Conservation (phyloP, 2,113 vertebrate species). For the Scopus umbretta region DNA sequence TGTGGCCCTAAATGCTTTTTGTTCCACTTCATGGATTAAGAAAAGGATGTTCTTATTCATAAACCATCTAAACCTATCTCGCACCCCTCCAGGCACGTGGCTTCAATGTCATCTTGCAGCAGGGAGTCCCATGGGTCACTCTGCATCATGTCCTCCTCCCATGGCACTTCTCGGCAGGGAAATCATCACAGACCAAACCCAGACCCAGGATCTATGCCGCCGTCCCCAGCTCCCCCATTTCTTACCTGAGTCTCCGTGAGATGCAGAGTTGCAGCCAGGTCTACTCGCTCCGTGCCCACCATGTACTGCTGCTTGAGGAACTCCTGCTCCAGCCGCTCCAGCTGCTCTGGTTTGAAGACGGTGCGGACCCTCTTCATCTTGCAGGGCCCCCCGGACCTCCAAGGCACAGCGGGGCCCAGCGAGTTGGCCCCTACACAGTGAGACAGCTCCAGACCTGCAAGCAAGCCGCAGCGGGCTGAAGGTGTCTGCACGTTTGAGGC, state of each 20-base stretch:
- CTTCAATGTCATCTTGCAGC: background rate
- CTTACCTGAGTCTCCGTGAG: slow-evolving; percentile 79
- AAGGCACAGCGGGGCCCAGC: background rate
- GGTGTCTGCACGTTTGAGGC: background rate
- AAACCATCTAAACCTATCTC: background rate
- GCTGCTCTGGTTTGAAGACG: slow-evolving; percentile 75
- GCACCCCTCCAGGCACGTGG: background rate
- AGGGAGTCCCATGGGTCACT: rapidly evolving
- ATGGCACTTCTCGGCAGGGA: rapidly evolving
- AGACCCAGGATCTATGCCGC: background rate
- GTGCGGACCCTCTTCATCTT: slow-evolving; percentile 75
- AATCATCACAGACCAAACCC: background rate
- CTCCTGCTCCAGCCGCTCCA: slow-evolving; percentile 74
- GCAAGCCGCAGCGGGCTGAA: background rate
- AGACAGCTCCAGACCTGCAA: slow-evolving; percentile 56
- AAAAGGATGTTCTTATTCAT: background rate
- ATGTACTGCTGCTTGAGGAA: slow-evolving; percentile 80
- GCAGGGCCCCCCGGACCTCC: slow-evolving; percentile 19
- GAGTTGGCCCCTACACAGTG: background rate
- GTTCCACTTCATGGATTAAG: background rate
- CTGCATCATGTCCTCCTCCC: background rate
- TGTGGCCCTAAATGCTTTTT: background rate
- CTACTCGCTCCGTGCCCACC: slow-evolving; percentile 74
- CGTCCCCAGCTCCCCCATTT: background rate
- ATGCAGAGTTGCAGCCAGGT: slow-evolving; percentile 72